phyloP scores from a whole-genome alignment of 2,113 vertebrate species.

The Typhlomys cinereus region DNA sequence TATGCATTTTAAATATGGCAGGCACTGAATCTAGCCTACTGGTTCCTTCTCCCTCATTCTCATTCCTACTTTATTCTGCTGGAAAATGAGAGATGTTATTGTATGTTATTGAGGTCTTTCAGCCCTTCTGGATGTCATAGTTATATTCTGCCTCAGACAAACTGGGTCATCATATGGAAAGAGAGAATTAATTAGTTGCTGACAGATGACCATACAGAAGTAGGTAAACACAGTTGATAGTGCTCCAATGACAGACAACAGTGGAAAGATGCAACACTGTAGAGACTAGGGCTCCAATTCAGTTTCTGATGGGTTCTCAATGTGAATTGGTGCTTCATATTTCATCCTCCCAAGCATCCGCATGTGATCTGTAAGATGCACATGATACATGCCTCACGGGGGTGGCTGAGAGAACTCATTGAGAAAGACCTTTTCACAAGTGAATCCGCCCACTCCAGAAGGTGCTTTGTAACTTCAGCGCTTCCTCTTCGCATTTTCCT shows the following conservation, averaged over 20 bases:
- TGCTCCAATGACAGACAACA: background rate
- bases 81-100: background rate
- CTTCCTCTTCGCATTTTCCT: background rate
- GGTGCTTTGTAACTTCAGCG: background rate
- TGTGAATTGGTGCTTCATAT: fast-evolving
- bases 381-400: fast-evolving
- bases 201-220: background rate
- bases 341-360: background rate
- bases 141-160: background rate
- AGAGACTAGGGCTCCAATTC: background rate
- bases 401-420: background rate
- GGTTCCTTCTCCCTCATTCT: too few species aligned
- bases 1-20: background rate
- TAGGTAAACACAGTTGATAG: background rate
- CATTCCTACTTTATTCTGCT: background rate
- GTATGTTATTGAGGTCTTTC: background rate
- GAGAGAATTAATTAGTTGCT: background rate
- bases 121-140: background rate
- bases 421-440: background rate
- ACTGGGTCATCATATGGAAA: background rate
- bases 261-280: background rate
- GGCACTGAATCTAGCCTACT: too few species aligned
- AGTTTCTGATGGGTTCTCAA: background rate
- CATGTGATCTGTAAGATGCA: background rate
- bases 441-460: background rate